Evolutionary conservation across 92 coral and sea anemone genomes (phyloP).

Genomic region (Phenganax marumi): DNA sequence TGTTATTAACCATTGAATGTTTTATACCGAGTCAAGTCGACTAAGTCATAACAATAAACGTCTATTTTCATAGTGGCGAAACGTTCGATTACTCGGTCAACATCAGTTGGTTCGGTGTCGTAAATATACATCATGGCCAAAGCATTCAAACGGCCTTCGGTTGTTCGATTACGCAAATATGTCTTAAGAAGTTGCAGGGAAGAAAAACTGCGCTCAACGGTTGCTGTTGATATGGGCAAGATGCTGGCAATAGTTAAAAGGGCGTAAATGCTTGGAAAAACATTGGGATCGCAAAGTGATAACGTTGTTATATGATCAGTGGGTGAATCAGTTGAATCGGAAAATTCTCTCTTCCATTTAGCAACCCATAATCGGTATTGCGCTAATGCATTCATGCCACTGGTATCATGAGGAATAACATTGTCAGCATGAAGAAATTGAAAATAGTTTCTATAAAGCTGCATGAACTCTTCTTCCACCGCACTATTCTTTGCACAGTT

Average conservation of each 20-base stretch:
- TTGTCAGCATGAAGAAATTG: background rate
- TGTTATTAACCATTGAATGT: background rate
- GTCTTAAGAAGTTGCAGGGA: too few relatives aligned
- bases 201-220: too few relatives aligned
- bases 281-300: constrained; percentile 10
- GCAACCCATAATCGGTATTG: background rate
- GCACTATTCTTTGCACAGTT: constrained; percentile 1
- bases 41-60: too few relatives aligned
- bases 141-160: background rate
- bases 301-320: background rate
- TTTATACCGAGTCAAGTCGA: background rate
- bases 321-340: background rate
- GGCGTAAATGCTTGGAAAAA: background rate
- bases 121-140: background rate
- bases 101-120: background rate
- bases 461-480: background rate
- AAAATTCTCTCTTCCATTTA: background rate
- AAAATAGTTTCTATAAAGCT: constrained; percentile 1
- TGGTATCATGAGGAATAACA: background rate
- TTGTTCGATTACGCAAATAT: background rate
- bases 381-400: background rate
- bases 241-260: constrained; percentile 12
- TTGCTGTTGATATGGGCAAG: background rate
- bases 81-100: too few relatives aligned
- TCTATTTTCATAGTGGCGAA: too few relatives aligned